Evolutionary conservation across 2,113 vertebrate genomes (phyloP), one percentile per base, ranked within the genome.

Genomic region (Poeciliopsis turrubarensis): DNA sequence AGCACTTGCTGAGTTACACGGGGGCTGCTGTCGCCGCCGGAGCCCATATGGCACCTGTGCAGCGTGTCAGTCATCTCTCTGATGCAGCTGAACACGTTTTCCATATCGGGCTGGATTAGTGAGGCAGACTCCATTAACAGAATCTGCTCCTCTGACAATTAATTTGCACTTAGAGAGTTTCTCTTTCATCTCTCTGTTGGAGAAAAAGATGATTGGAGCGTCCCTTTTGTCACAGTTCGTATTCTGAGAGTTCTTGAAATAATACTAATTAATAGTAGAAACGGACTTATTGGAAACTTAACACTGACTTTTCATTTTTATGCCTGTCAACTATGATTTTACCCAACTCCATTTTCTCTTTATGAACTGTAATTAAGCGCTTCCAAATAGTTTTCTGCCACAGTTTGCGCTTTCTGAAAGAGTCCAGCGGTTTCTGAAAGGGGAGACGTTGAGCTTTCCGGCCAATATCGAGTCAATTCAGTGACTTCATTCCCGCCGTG

Each of bases 1-100:
- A 89, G 84, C 73, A 78, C 88, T 86, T 87, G 86, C 88, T 86
- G 88, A 83, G 87, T 85, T 88, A 74, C 83, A 77, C 70, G 66
- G 29, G 73, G 39, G 70, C 44, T 25, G 76, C 81, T 78, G 88
- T 67, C 31, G 11, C 82, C 1, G 68, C 66, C 25, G 6, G 78
- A 66, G 80, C 70, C 89, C 88, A 78, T 86, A 83, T 79, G 89
- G 89, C 57, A 66, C 85, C 82, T 57, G 62, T 63, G 64, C 88
- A 84, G 76, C 70, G 81, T 87, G 89, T 84, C 91, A 93, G 79
- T 93, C 91, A 90, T 69, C 64, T 74, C 74, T 44, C 70, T 2
- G 27, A 77, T 68, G 69, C 81, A 79, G 86, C 83, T 73, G 86
- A 87, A 82, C 82, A 62, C 64, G 51, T 85, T 77, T 89, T 75